Percentiles rank a stretch among this genome's conserved stretches.
Conservation (phyloP, 2,113 vertebrate genomes). For the Lanius ludovicianus region DNA sequence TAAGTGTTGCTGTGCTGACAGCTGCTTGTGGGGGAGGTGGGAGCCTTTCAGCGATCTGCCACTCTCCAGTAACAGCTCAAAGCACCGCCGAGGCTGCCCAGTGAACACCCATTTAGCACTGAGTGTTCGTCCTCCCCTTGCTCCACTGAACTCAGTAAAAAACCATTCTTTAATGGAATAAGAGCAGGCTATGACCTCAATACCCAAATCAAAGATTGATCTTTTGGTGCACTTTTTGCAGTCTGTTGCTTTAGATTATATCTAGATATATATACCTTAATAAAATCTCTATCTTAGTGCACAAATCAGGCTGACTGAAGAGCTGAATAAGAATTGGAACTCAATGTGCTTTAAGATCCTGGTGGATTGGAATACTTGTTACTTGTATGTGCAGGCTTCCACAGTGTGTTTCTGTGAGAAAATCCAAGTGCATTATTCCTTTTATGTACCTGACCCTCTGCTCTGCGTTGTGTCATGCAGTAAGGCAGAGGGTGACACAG, state of each 20-base stretch:
- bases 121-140: not conserved
- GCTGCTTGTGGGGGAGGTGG: not conserved
- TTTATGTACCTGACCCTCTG: not conserved
- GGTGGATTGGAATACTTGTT: not conserved
- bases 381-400: not conserved
- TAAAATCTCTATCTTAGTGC: not conserved
- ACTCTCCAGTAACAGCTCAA: not conserved
- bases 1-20: not conserved
- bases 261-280: not conserved
- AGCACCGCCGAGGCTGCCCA: not conserved
- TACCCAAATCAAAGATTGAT: conserved; percentile 40
- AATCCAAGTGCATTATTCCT: not conserved
- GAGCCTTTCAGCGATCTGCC: not conserved
- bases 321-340: not conserved
- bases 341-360: not conserved
- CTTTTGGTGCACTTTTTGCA: not conserved
- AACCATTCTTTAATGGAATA: conserved; percentile 7
- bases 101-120: not conserved
- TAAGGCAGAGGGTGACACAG: not conserved
- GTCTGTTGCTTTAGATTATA: conserved; percentile 18
- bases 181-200: conserved; percentile 25
- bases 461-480: not conserved
- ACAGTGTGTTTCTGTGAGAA: not conserved
- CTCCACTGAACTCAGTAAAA: conserved; percentile 5
- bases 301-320: not conserved